These are phyloP conservation scores for Platynereis dumerilii DNA, from an alignment of 2,888 invertebrate species.

Conservation along the genomic window DNA sequence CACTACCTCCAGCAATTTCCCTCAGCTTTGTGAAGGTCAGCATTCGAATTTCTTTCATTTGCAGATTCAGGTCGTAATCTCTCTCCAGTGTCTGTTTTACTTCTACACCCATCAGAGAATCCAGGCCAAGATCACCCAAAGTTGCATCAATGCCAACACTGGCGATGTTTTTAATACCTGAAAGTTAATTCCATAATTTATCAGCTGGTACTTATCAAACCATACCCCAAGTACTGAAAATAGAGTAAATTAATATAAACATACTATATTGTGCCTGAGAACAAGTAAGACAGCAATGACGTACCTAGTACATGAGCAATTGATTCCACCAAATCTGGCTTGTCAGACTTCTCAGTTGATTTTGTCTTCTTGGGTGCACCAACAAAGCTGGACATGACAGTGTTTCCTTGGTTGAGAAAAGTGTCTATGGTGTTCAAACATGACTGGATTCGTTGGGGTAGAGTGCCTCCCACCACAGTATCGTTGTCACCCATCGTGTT, in stretches of 20 bases:
- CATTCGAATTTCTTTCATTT: conserved; percentile 87
- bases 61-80: conserved; percentile 87
- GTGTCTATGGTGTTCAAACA: conserved; percentile 87
- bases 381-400: conserved; percentile 71
- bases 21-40: conserved; percentile 51
- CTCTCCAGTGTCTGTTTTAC: conserved; percentile 95
- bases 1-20: conserved; percentile 25
- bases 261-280: too few species aligned
- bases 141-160: conserved; percentile 79
- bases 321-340: conserved; percentile 73
- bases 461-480: conserved; percentile 90
- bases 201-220: too few species aligned
- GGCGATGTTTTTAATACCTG: conserved; percentile 84
- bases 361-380: conserved; percentile 81
- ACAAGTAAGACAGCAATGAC: too few species aligned
- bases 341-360: conserved; percentile 65
- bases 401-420: conserved; percentile 82
- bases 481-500: conserved; percentile 89
- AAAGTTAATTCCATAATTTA: not conserved
- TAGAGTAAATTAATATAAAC: too few species aligned
- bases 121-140: conserved; percentile 95
- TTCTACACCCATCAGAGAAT: conserved; percentile 98
- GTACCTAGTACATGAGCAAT: conserved; percentile 86
- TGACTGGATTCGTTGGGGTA: conserved; percentile 94
- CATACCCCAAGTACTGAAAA: too few species aligned